These are phyloP conservation scores for Sisor rabdophorus DNA, from an alignment of 2,113 vertebrate genomes.

Conservation along the genomic window DNA sequence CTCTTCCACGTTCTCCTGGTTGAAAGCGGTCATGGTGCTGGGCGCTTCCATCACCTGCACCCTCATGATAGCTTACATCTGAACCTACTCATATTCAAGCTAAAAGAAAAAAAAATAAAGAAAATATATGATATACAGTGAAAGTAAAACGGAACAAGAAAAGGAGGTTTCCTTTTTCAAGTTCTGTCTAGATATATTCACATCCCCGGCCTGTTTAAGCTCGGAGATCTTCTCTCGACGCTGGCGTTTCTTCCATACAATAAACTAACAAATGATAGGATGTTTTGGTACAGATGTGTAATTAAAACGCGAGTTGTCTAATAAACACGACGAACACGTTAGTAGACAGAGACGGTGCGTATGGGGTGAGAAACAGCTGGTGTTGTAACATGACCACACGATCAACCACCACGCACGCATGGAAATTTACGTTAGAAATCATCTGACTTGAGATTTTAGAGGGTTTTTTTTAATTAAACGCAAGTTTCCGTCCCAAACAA, in stretches of 20 bases:
- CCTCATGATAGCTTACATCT: conserved; percentile 58
- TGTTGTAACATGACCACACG: background rate
- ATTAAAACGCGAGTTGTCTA: conserved; percentile 55
- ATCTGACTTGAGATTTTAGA: background rate
- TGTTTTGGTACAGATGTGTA: conserved; percentile 44
- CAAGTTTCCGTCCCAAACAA: background rate
- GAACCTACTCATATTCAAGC: conserved; percentile 61
- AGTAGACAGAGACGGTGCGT: background rate
- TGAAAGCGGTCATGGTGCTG: conserved; percentile 87
- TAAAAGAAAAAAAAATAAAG: background rate
- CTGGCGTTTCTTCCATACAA: background rate
- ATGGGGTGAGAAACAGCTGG: conserved; percentile 7
- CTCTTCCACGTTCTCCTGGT: conserved; percentile 91
- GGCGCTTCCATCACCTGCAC: conserved; percentile 64
- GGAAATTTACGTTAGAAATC: background rate
- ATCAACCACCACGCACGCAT: conserved; percentile 2
- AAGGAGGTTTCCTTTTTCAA: background rate
- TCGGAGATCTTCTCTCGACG: background rate
- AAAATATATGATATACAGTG: no score
- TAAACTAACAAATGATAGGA: background rate
- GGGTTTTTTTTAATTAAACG: background rate
- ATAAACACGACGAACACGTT: conserved; percentile 54
- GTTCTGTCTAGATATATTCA: conserved; percentile 3
- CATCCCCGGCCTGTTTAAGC: background rate
- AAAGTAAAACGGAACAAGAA: background rate